Evolutionary conservation across 2,888 invertebrate genomes (phyloP), one percentile per base, ranked within the genome.

Genomic region (Orthonychiurus folsomi): DNA sequence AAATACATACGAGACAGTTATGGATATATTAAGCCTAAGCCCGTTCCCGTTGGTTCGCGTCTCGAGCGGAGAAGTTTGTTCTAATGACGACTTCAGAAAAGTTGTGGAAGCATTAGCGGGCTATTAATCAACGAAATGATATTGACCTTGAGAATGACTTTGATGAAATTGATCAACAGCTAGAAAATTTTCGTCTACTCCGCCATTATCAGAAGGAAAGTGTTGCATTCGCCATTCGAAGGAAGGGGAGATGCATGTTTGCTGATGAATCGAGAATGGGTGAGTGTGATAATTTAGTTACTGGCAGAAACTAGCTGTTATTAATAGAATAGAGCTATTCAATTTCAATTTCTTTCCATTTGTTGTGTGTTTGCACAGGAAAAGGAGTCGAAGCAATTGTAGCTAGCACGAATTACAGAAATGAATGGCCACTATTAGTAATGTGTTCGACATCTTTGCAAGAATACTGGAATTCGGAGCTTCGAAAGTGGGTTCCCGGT

Each of bases 191-290:
- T n/a, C n/a, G n/a, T n/a, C n/a, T n/a, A n/a, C n/a, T n/a, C n/a
- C n/a, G n/a, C 3, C 56, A 5, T 28, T 56, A 56, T 37, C 56
- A 56, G 23, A 12, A 28, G 37, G 28, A 56, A 18, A 37, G 3
- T 27, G 20, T 56, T 26, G 2, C 15, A 37, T 28, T 56, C 12
- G 56, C 56, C 26, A 21, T 56, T 9, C 20, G 27, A 28, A 3
- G 56, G 20, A 3, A 37, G 5, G 56, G 56, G n/a, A 25, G 56
- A 37, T 56, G 56, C 20, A 26, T 56, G 27, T 28, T 56, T 18
- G 56, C 56, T 3, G 56, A 56, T 28, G 56, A 56, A 18, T 20
- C 2, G 28, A 27, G 56, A 56, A 56, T 56, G 56, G 56, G 56
- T 56, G 28, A 55, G 55, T 18, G n/a, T 3, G n/a, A 37, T 37